phyloP scores from a whole-genome alignment of 2,888 invertebrate genomes.

The Disparrhopalites patrizii region DNA sequence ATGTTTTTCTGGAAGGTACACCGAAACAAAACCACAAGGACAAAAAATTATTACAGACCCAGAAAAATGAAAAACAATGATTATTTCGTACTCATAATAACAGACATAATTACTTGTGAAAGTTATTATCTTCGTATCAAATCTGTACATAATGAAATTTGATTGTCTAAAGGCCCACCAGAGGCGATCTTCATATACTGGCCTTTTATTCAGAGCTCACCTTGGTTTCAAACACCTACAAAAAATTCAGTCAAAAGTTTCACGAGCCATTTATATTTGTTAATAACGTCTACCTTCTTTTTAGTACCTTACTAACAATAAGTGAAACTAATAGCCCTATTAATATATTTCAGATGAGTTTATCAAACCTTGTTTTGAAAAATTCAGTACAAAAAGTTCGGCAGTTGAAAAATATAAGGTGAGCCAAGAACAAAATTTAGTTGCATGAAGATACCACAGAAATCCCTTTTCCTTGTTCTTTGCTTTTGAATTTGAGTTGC shows the following conservation, averaged over 20 bases:
- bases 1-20: not conserved
- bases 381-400: not conserved
- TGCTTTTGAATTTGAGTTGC: too few species aligned
- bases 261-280: not conserved
- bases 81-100: too few species aligned
- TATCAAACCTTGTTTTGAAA: not conserved
- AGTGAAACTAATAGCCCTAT: slow-evolving; percentile 1
- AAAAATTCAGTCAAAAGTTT: slow-evolving; percentile 9
- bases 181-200: slow-evolving; percentile 3
- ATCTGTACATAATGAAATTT: slow-evolving; percentile 25
- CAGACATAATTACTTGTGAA: not conserved
- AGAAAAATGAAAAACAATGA: not conserved
- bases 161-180: slow-evolving; percentile 21
- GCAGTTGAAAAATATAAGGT: not conserved
- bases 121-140: slow-evolving; percentile 6
- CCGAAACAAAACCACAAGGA: slow-evolving; percentile 8
- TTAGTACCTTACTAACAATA: not conserved
- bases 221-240: not conserved
- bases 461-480: not conserved
- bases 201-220: not conserved
- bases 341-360: not conserved
- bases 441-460: not conserved
- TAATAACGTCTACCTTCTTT: not conserved
- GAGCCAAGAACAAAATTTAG: not conserved
- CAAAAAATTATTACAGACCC: slow-evolving; percentile 1